phyloP scores from a whole-genome alignment of 2,113 vertebrate genomes.

The Chloroceryle aenea region DNA sequence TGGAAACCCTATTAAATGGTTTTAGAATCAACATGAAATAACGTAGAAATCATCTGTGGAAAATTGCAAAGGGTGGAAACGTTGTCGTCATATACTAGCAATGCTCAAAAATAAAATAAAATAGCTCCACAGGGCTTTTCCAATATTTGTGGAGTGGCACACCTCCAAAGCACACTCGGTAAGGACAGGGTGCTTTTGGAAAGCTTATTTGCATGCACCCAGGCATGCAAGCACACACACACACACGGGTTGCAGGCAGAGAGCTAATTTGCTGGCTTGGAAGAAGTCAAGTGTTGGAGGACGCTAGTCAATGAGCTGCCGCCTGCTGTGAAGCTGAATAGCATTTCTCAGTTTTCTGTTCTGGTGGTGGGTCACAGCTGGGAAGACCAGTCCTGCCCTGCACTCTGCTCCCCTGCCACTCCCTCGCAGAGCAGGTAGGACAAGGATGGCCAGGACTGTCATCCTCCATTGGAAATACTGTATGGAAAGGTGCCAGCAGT shows the following conservation, averaged over 20 bases:
- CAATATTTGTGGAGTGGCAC: constrained; percentile 57
- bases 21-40: constrained; percentile 33
- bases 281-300: constrained; percentile 18
- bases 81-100: constrained; percentile 31
- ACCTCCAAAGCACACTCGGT: constrained; percentile 43
- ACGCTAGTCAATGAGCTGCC: not conserved
- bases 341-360: not conserved
- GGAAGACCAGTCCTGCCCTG: not conserved
- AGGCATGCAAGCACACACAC: not conserved
- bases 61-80: constrained; percentile 11
- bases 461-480: not conserved
- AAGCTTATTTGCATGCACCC: constrained; percentile 26
- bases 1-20: constrained; percentile 28
- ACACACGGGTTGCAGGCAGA: not conserved
- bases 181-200: constrained; percentile 41
- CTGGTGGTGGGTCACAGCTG: not conserved
- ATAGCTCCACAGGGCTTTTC: constrained; percentile 35
- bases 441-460: rapidly evolving
- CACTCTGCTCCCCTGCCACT: not conserved
- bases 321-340: not conserved
- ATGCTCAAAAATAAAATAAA: constrained; percentile 48
- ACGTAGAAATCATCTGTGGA: constrained; percentile 23
- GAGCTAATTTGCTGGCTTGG: constrained; percentile 6
- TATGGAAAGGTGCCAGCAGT: not conserved
- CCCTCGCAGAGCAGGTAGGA: not conserved